A percentile compares a stretch with the other conserved stretches of the same genome.
phyloP scores from a whole-genome alignment of 2,888 invertebrate genomes.

The Sphaerophoria rueppellii region DNA sequence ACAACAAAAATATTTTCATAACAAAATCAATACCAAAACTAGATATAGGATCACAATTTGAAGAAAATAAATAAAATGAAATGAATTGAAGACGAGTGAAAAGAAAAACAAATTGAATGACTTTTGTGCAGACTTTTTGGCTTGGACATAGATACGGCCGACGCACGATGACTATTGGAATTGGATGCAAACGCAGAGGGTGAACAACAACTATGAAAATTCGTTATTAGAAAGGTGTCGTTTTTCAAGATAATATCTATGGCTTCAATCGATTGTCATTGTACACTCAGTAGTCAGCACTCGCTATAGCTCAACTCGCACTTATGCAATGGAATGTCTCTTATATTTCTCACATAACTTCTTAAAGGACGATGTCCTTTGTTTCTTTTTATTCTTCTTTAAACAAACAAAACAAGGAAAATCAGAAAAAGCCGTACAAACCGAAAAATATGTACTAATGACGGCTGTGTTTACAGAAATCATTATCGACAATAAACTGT shows the following conservation, averaged over 20 bases:
- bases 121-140: conserved; percentile 48
- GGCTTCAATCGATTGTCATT: conserved; percentile 72
- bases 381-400: conserved; percentile 35
- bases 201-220: conserved; percentile 40
- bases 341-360: background rate
- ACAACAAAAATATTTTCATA: conserved; percentile 28
- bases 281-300: conserved; percentile 34
- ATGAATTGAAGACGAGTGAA: conserved; percentile 6
- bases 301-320: conserved; percentile 3
- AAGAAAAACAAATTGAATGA: conserved; percentile 40
- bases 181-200: conserved; percentile 32
- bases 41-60: conserved; percentile 30
- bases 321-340: conserved; percentile 68
- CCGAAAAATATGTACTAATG: conserved; percentile 51
- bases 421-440: conserved; percentile 31
- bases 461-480: conserved; percentile 79
- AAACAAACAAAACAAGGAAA: conserved; percentile 24
- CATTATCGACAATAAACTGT: conserved; percentile 77
- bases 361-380: conserved; percentile 69
- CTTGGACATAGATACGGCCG: conserved; percentile 3
- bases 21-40: conserved; percentile 48
- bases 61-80: conserved; percentile 31
- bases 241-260: conserved; percentile 61
- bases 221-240: conserved; percentile 59
- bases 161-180: conserved; percentile 3